Evolutionary conservation across 1,140 invertebrate species (phyloP), one percentile per base, ranked within the genome.

Genomic region (Eueides isabella): DNA sequence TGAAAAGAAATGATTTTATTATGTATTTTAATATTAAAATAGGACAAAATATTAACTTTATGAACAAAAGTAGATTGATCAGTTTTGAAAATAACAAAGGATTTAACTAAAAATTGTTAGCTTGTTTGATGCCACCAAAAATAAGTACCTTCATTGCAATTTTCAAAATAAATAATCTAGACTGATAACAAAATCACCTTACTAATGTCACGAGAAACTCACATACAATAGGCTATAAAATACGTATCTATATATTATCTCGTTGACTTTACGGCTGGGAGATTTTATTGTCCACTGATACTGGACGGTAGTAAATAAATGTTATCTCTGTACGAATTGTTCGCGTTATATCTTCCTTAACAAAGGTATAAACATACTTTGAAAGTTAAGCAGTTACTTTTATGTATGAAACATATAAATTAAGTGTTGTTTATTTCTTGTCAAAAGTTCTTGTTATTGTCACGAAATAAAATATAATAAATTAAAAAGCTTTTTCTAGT

Each of bases 271-370:
- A 55, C 26, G 26, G 48, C 48, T 55, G 48, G 48, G 19, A 11
- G 48, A 55, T 55, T 55, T 55, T 55, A 55, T 55, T 55, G 23
- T 55, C 48, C 48, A 55, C 23, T 55, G 48, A 55, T 55, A 55
- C 48, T 55, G 48, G 48, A 23, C 48, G 48, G 48, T 55, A 55
- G 48, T 55, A 55, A 26, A 55, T 55, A 55, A 55, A 26, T 55
- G 19, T 26, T 55, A 55, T 55, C 48, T 55, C 48, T 1, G 48
- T 26, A 55, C 19, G 48, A 55, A 26, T 55, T 55, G 11, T 55
- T 55, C 48, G 2, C 19, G 23, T 55, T 55, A 55, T 55, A 26
- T 55, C 48, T 55, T 23, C 11, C 48, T 55, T 55, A 14, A 55
- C 48, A 55, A 55, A 12, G 48, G 19, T 6, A 12, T 55, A 14